Evolutionary conservation across 1,140 invertebrate genomes (phyloP).

Genomic region (Atta cephalotes): DNA sequence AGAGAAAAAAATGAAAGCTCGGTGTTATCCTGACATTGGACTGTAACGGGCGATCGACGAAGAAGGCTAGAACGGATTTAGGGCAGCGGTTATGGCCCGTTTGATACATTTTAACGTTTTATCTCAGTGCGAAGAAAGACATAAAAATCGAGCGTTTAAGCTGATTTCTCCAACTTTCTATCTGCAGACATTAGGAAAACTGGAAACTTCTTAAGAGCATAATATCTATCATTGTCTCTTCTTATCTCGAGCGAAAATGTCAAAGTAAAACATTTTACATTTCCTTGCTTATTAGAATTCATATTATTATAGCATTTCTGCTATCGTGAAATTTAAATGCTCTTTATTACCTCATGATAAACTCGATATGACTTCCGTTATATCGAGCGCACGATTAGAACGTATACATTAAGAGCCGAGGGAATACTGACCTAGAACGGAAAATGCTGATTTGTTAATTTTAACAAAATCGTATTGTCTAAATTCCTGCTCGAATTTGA

Average conservation of each 20-base stretch:
- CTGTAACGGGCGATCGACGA: slow-evolving; percentile 19
- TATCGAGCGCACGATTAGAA: background rate
- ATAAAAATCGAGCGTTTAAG: slow-evolving; percentile 45
- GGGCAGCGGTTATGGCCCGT: slow-evolving; percentile 7
- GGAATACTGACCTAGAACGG: background rate
- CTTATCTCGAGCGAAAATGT: background rate
- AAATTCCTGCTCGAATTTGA: background rate
- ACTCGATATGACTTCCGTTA: background rate
- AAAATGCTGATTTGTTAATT: slow-evolving; percentile 23
- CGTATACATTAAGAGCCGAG: background rate
- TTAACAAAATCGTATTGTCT: background rate
- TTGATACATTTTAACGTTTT: slow-evolving; percentile 44
- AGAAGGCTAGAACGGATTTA: slow-evolving; percentile 42
- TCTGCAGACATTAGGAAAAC: slow-evolving; percentile 26
- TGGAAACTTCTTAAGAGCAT: background rate
- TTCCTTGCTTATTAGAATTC: slow-evolving; percentile 6
- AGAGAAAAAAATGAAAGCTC: background rate
- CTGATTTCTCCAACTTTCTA: slow-evolving; percentile 37
- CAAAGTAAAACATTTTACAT: slow-evolving; percentile 16
- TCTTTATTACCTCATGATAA: slow-evolving; percentile 9
- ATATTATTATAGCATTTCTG: background rate
- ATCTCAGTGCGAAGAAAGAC: slow-evolving; percentile 13
- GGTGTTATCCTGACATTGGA: slow-evolving; percentile 11
- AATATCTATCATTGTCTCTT: slow-evolving; percentile 23
- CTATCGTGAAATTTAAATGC: background rate